phyloP scores from a whole-genome alignment of 2,888 invertebrate species.

The Pollenia labialis region DNA sequence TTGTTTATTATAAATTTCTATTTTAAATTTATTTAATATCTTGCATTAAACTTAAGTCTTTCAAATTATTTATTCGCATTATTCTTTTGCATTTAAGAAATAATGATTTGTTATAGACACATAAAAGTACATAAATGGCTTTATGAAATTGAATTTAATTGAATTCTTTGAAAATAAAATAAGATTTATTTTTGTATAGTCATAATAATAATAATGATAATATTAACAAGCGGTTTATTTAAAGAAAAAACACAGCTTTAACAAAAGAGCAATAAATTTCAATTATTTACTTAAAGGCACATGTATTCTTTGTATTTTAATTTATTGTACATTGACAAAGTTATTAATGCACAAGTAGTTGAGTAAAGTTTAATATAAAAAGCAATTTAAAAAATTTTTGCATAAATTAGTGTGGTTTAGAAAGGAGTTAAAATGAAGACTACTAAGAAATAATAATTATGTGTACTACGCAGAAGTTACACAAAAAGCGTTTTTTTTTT shows the following conservation, averaged over 20 bases:
- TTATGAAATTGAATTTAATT: constrained; percentile 70
- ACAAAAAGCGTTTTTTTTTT: no score
- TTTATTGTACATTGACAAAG: neutral
- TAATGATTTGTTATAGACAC: constrained; percentile 43
- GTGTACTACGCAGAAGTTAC: no score
- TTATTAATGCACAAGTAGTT: neutral
- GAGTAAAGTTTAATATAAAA: neutral
- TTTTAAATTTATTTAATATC: constrained; percentile 7
- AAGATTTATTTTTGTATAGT: constrained; percentile 64
- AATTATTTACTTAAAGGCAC: constrained; percentile 60
- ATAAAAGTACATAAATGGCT: constrained; percentile 36
- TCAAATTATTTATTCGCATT: constrained; percentile 28
- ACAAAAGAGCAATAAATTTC: constrained; percentile 72
- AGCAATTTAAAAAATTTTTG: constrained; percentile 22
- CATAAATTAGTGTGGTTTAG: constrained; percentile 12
- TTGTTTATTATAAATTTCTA: neutral
- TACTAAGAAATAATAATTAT: no score
- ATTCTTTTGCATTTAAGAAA: constrained; percentile 13
- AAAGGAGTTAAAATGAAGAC: neutral
- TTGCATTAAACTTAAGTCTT: constrained; percentile 15
- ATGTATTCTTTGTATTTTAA: constrained; percentile 14
- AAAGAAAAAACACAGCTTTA: constrained; percentile 43
- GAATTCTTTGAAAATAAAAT: constrained; percentile 65
- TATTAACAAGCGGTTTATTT: constrained; percentile 56
- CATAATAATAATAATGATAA: constrained; percentile 43